Evolutionary conservation across 2,113 vertebrate species (phyloP).

Genomic region (Calyptomena viridis): DNA sequence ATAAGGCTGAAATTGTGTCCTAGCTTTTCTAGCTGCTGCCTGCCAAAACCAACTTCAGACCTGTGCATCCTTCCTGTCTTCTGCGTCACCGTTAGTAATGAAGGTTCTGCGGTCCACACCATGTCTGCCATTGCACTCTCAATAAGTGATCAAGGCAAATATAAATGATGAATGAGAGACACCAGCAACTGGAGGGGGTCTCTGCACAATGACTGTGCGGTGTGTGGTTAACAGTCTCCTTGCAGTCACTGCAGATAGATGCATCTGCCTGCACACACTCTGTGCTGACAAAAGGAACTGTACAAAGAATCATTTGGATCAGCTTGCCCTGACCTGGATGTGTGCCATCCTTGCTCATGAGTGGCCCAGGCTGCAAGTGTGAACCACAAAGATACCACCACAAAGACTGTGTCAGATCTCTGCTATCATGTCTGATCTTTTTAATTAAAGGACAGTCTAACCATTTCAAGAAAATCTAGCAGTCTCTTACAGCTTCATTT

Average conservation of each 20-base stretch:
- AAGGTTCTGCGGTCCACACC: background rate
- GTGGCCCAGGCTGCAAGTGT: background rate
- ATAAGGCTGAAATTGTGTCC: background rate
- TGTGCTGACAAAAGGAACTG: background rate
- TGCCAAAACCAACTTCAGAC: background rate
- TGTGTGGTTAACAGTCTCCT: background rate
- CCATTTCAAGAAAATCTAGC: background rate
- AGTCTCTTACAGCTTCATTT: background rate
- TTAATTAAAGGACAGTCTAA: background rate
- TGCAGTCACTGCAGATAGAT: background rate
- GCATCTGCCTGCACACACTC: background rate
- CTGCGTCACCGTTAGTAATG: background rate
- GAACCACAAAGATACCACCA: background rate
- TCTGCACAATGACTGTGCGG: background rate
- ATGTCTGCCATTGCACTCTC: background rate
- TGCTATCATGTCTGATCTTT: background rate
- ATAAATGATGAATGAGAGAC: background rate
- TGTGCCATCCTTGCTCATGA: background rate
- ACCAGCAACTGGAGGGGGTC: background rate
- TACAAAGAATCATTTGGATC: accelerated
- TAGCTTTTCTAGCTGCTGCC: background rate
- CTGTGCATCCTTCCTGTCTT: background rate
- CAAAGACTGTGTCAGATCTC: background rate
- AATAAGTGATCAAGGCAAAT: background rate
- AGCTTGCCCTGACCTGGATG: background rate